Evolutionary conservation across 1,140 invertebrate species (phyloP).

Genomic region (Anadara kagoshimensis): DNA sequence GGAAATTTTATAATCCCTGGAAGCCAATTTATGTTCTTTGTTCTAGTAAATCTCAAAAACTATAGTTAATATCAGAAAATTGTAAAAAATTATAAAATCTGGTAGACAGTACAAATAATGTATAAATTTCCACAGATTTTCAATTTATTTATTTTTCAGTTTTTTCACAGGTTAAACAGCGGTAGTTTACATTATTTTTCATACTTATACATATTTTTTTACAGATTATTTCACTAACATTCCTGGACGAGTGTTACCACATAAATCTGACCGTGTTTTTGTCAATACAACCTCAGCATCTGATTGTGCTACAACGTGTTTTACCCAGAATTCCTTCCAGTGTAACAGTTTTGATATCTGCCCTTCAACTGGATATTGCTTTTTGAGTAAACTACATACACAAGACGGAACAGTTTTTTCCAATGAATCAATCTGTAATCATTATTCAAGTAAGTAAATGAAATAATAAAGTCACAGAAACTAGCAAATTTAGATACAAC

Average conservation of each 20-base stretch:
- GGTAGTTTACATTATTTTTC: no score
- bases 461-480: no score
- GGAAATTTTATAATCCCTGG: no score
- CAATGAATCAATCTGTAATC: conserved; percentile 29
- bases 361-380: conserved; percentile 26
- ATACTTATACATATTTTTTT: not conserved
- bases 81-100: no score
- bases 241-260: conserved; percentile 17
- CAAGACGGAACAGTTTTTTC: conserved; percentile 8
- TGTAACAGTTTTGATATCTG: conserved; percentile 57
- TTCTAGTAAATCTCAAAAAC: no score
- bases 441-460: conserved; percentile 49
- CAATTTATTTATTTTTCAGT: no score
- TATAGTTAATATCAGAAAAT: no score
- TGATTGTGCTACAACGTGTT: conserved; percentile 27
- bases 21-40: no score
- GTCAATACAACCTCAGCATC: conserved; percentile 10
- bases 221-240: conserved; percentile 32
- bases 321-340: conserved; percentile 9
- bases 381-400: conserved; percentile 35
- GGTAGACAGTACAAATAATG: no score
- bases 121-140: no score
- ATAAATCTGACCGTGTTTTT: conserved; percentile 16
- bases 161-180: no score
- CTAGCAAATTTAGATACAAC: no score